Evolutionary conservation across 2,888 invertebrate genomes (phyloP).

Genomic region (Chalcis sispes): DNA sequence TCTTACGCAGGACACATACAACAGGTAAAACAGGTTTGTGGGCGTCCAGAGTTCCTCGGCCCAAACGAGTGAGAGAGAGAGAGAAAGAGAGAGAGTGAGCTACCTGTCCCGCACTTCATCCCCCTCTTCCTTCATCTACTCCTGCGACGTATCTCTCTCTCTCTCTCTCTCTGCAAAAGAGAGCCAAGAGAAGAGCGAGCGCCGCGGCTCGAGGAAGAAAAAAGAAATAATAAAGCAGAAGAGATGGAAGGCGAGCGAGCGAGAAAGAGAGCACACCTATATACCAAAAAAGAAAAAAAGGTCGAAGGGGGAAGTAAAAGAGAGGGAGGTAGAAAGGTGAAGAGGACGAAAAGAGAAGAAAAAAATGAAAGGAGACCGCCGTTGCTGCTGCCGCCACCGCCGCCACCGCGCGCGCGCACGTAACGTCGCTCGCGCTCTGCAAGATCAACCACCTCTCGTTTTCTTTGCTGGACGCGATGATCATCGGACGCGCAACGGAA

Average conservation of each 20-base stretch:
- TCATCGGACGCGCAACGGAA: conserved; percentile 18
- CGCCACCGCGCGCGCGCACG: conserved; percentile 46
- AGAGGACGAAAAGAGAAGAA: too few relatives aligned
- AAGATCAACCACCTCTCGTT: conserved; percentile 54
- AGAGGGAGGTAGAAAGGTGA: too few relatives aligned
- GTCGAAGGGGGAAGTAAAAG: conserved; percentile 56
- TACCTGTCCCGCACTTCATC: conserved; percentile 68
- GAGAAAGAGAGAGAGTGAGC: conserved; percentile 54
- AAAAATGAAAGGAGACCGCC: conserved; percentile 59
- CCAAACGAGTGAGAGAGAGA: conserved; percentile 39
- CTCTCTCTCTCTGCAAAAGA: conserved; percentile 58
- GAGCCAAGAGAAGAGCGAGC: conserved; percentile 57
- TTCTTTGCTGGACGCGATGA: not conserved
- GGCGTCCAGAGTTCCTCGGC: conserved; percentile 65
- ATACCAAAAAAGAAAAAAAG: too few relatives aligned
- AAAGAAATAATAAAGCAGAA: conserved; percentile 20
- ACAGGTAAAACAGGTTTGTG: conserved; percentile 74
- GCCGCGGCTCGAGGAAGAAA: conserved; percentile 20
- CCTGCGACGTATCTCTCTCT: too few relatives aligned
- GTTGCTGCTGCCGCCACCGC: too few relatives aligned
- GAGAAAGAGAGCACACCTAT: conserved; percentile 53
- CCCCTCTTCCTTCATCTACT: too few relatives aligned
- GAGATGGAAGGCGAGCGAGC: conserved; percentile 43
- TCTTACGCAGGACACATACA: conserved; percentile 56
- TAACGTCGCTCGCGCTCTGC: conserved; percentile 33